Evolutionary conservation across 1,140 invertebrate genomes (phyloP), one percentile per base, ranked within the genome.

Genomic region (Streblospio benedicti): DNA sequence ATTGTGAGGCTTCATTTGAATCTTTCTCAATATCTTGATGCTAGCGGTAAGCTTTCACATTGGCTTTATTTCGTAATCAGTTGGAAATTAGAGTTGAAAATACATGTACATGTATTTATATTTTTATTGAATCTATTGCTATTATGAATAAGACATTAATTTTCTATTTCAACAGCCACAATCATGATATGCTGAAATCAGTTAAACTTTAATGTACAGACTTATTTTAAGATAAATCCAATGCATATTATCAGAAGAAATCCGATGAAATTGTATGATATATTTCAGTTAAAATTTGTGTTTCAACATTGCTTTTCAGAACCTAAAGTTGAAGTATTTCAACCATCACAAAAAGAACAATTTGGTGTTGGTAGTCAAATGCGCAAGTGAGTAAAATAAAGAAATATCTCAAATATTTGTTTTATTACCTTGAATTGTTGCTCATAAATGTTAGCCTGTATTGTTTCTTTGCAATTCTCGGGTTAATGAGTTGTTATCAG

Each of bases 281-380:
- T n/a, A n/a, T n/a, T n/a, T n/a, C n/a, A n/a, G n/a, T n/a, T n/a
- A n/a, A n/a, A n/a, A n/a, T n/a, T n/a, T n/a, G n/a, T n/a, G n/a
- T n/a, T n/a, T n/a, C n/a, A n/a, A n/a, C n/a, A n/a, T n/a, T n/a
- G n/a, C n/a, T n/a, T 62, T 50, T 43, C 55, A 67, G 66, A 49
- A 20, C 49, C 69, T 20, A 66, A 65, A 54, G 52, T 71, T 14
- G 65, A 67, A 55, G 70, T 70, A 6, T 69, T 65, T 45, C 70
- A 71, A 23, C 59, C 63, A 16, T 70, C 70, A 2, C 65, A 65
- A 23, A 66, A 66, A 56, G 62, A 64, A 31, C 62, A 60, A 38
- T 69, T 65, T 69, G 65, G 70, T 32, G 57, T 71, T 2, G 64
- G 64, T 0, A 65, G 61, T 60, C 70, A 71, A 30, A 41, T 71